Base-by-base conservation (phyloP, 53 echinoderm and acorn worm genomes). In the Hippasteria phrygiana region DNA sequence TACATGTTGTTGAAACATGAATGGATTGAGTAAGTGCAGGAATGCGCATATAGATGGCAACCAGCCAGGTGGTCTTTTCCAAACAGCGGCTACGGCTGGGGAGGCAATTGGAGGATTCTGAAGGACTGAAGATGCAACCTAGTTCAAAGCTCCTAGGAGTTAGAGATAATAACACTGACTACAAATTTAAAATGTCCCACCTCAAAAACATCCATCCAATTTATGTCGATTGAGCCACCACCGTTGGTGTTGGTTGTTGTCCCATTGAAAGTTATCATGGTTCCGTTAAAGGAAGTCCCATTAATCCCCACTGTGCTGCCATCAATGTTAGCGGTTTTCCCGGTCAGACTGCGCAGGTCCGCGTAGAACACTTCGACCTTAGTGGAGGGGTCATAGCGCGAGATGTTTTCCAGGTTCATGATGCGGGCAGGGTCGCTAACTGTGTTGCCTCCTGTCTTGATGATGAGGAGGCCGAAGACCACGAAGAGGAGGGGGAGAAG, bases 401-500 rank as follows among this genome's bases (percentile, higher is more conserved):
- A 95, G 62, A 95, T 82, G 75, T 93, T 96, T 66, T 82, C 50
- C 41, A 96, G 87, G 32, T 71, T 91, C 66, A 96, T 80, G 48
- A 88, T 75, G 26, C 94, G 93, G 51, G 94, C 74, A 8, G 90
- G 91, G 80, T 96, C 94, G 31, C 88, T 75, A n/a, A 71, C 85
- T 0, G 72, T 73, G 31, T 59, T 67, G 10, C 63, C 80, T 20
- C 83, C 72, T 12, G 92, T 95, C 79, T 91, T 91, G 43, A 94
- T 74, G 55, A 96, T 87, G 51, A 94, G 79, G 14, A 99, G 89
- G 39, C 99, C 99, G 13, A 94, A 85, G 74, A 93, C 55, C 29
- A 99, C 94, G 38, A 99, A 99, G 81, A 99, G 24, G 37, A 99
- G 70, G 13, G 99, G 99, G 4, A 99, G 91, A 13, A 96, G 62